Percentiles rank a stretch among this genome's conserved stretches.
These are phyloP conservation scores for Drosophila conformis DNA, from an alignment of 2,888 invertebrate species.

Conservation along the genomic window DNA sequence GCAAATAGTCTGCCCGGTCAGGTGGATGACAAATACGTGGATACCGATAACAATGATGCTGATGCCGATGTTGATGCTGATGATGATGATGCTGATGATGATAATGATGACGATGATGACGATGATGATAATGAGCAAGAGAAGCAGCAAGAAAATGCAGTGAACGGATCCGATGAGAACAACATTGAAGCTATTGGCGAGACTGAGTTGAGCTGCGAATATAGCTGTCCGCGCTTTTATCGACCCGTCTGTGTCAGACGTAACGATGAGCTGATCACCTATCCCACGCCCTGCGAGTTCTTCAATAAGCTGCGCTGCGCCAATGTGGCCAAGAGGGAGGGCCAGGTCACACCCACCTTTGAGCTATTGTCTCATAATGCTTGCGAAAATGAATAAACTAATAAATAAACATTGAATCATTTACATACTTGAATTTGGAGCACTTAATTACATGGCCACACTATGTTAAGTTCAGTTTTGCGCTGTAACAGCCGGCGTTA, in stretches of 20 bases:
- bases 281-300: conserved; percentile 65
- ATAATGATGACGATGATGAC: not conserved
- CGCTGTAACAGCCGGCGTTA: too few species aligned
- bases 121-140: not conserved
- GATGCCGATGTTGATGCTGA: not conserved
- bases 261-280: conserved; percentile 45
- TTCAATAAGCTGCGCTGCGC: conserved; percentile 62
- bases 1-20: not conserved
- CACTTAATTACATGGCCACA: too few species aligned
- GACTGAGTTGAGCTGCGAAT: conserved; percentile 50
- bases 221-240: conserved; percentile 72
- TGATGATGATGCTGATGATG: not conserved
- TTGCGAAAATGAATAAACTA: conserved; percentile 17
- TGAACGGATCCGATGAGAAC: not conserved
- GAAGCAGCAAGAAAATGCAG: not conserved
- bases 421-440: too few species aligned
- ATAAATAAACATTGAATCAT: too few species aligned
- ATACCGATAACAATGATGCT: not conserved
- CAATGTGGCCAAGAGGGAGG: conserved; percentile 37
- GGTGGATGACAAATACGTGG: conserved; percentile 2
- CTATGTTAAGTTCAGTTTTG: too few species aligned
- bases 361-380: conserved; percentile 44
- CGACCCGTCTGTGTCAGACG: conserved; percentile 60
- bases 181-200: conserved; percentile 43
- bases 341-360: conserved; percentile 35